Base-by-base conservation (phyloP, 2,888 invertebrate genomes). In the Drosophila borealis region DNA sequence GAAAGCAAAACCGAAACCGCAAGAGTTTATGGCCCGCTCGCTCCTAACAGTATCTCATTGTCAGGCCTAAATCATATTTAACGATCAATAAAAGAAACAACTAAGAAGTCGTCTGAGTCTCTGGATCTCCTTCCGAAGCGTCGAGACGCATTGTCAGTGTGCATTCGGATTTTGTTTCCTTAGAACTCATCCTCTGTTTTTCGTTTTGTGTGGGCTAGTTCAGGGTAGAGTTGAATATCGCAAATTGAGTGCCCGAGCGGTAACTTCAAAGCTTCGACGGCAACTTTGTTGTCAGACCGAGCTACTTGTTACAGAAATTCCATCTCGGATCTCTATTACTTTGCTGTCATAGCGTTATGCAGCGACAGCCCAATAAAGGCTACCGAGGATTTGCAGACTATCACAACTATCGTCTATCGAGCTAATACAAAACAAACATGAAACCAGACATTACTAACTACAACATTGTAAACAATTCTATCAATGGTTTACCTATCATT, bases 41-140 rank as follows among this genome's bases (percentile, higher is more conserved):
- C 72, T 53, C 70, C 70, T 83, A 86, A 83, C 83, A 83, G 87
- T 84, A 85, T 87, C 77, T 88, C 85, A 85, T 85, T 88, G 86
- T 88, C 75, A 76, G 79, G 82, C 57, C 77, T 87, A 87, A 87
- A 87, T 87, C 86, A 87, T 87, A 79, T 87, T 87, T 87, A 87
- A 87, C 85, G 89, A 84, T 83, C 86, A 82, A 87, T 87, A 88
- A 87, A 86, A 68, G 70, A 69, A 75, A 54, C 62, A 62, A 60
- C 50, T 37, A 42, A 65, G 65, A 63, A 37, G 17, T 25, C 34
- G 51, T 50, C 44, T 34, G 41, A 48, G 41, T 19, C 41, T 42
- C 60, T 53, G 41, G 33, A 53, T 50, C 44, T 39, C 29, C 33
- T 33, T 41, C 36, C 1, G 10, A n/a, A 14, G 36, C 13, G 34